A percentile compares a stretch with the other conserved stretches of the same genome.
These are phyloP conservation scores for Hydrochoerus hydrochaeris DNA, from an alignment of 2,113 vertebrate species.

Conservation along the genomic window DNA sequence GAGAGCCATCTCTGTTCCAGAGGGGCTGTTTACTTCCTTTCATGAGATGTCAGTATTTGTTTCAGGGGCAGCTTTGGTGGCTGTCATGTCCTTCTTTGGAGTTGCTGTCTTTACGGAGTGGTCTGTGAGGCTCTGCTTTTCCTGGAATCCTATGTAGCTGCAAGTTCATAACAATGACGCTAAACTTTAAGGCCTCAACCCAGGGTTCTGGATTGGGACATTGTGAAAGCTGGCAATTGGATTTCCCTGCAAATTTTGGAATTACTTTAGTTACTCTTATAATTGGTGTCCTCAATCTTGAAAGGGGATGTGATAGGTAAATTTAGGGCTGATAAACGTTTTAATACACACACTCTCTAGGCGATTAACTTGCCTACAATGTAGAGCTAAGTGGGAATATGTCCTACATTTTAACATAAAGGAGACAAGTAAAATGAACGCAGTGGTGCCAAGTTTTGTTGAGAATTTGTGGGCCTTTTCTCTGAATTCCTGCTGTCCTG, in stretches of 20 bases:
- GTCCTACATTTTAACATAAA: background rate
- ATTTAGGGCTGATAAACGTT: background rate
- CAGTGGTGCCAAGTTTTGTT: background rate
- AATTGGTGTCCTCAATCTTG: background rate
- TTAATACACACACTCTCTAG: background rate
- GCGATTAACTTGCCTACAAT: background rate
- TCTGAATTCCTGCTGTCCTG: background rate
- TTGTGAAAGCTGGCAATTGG: background rate
- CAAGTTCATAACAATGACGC: background rate
- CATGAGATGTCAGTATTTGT: background rate
- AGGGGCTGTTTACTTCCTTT: background rate
- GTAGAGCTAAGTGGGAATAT: background rate
- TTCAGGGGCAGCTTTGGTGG: background rate
- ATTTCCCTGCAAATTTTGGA: background rate
- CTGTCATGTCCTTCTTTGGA: background rate
- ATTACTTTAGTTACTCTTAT: background rate
- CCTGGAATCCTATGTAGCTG: background rate
- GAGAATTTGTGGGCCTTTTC: background rate
- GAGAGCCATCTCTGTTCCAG: background rate
- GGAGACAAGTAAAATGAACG: background rate
- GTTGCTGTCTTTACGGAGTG: background rate
- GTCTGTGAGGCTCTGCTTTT: background rate
- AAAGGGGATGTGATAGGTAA: background rate
- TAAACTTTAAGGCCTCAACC: background rate
- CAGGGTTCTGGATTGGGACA: background rate